Percentiles rank a stretch among this genome's conserved stretches.
These are phyloP conservation scores for Craterocephalus amniculus DNA, from an alignment of 2,797 vertebrate species.

Conservation along the genomic window DNA sequence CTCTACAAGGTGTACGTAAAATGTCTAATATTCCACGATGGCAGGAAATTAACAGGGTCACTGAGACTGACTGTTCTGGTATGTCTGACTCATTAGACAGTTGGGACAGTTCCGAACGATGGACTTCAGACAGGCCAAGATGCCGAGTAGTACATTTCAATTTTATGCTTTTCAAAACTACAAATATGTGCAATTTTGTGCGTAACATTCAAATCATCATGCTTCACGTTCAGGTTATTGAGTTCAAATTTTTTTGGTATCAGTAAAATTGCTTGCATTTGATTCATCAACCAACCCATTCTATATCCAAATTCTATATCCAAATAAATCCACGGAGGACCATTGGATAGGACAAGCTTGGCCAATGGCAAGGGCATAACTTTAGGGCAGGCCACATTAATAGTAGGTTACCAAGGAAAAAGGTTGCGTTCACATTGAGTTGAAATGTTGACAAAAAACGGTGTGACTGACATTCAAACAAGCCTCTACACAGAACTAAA, in stretches of 20 bases:
- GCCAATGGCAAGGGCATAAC: not conserved
- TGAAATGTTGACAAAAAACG: not conserved
- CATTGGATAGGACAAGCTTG: not conserved
- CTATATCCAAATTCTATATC: not conserved
- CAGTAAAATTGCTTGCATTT: not conserved
- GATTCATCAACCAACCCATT: not conserved
- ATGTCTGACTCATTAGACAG: too few relatives aligned
- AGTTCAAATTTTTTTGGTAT: too few relatives aligned
- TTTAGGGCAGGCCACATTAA: too few relatives aligned
- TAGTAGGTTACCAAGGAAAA: too few relatives aligned
- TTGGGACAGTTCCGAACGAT: too few relatives aligned
- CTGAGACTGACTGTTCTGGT: too few relatives aligned
- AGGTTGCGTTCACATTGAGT: not conserved
- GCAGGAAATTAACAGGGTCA: not conserved
- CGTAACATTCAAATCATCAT: not conserved
- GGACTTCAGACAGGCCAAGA: not conserved
- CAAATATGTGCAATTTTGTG: not conserved
- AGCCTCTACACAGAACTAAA: conserved; percentile 4
- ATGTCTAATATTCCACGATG: not conserved
- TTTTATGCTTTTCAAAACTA: not conserved
- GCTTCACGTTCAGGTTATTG: not conserved
- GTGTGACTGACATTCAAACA: not conserved
- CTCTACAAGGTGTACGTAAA: not conserved
- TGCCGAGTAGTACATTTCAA: not conserved
- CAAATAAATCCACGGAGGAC: not conserved